Conservation (phyloP, 2,113 vertebrate species). For the Solea senegalensis region DNA sequence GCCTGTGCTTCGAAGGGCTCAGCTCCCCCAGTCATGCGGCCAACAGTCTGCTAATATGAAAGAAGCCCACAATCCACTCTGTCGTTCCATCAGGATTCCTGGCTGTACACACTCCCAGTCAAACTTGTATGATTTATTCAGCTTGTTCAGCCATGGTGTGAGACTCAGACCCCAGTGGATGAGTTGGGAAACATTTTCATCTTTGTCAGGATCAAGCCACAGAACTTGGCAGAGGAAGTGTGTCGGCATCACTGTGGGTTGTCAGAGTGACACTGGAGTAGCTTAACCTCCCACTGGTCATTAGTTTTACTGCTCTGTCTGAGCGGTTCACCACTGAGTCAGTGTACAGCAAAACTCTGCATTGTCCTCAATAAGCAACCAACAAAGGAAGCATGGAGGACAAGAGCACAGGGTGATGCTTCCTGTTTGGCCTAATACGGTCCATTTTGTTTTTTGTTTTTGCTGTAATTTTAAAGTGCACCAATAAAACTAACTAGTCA, state of each 20-base stretch:
- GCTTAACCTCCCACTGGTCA: conserved; percentile 69
- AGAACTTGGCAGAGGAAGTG: conserved; percentile 72
- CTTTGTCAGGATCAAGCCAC: conserved; percentile 60
- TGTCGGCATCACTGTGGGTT: conserved; percentile 69
- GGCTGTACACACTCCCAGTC: conserved; percentile 62
- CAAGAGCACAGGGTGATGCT: conserved; percentile 57
- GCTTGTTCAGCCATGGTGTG: conserved; percentile 67
- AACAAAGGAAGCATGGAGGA: conserved; percentile 53
- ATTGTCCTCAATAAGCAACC: conserved; percentile 59
- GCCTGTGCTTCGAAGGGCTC: conserved; percentile 73
- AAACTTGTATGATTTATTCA: conserved; percentile 78
- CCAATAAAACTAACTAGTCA: neutral
- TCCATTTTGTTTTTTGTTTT: neutral
- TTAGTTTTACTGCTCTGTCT: conserved; percentile 65
- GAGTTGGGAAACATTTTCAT: conserved; percentile 68
- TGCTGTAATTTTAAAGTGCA: conserved; percentile 27
- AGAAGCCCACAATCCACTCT: conserved; percentile 70
- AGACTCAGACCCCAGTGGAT: conserved; percentile 67
- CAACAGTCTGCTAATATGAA: conserved; percentile 77
- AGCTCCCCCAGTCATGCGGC: conserved; percentile 78
- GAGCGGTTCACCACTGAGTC: conserved; percentile 51
- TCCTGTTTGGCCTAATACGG: conserved; percentile 27
- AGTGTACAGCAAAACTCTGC: conserved; percentile 38
- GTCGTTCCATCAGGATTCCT: conserved; percentile 74
- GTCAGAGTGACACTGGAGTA: conserved; percentile 67